Base-by-base conservation (phyloP, 2,113 vertebrate species). In the Hepsetus odoe region DNA sequence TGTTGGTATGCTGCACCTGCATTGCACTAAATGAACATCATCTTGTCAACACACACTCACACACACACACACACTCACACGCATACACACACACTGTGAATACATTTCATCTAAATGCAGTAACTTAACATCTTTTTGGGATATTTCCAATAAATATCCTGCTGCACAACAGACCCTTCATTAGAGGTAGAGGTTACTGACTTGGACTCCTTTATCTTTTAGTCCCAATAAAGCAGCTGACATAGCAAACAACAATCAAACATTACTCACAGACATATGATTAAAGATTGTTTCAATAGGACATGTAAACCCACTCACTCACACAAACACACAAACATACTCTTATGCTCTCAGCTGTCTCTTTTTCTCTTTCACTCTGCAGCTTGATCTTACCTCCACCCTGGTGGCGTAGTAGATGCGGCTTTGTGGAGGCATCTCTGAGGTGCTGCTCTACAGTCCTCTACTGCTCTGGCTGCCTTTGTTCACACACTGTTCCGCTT, bases 21-120 rank as follows among this genome's bases (percentile, higher is more conserved):
- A 62, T 62, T 62, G 59, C 59, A 62, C 59, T 62, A 62, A 32
- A 62, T 16, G 59, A 62, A 10, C 59, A 33, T 33, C 30, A 62
- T 18, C 59, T 33, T 62, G 30, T 59, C 56, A 5, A 14, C n/a
- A 9, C 14, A 35, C 30, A 35, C 59, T 9, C 30, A 35, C 16
- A 18, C 26, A 62, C 30, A 62, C 59, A 62, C 16, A 35, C 18
- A 1, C 12, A n/a, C n/a, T n/a, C n/a, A n/a, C 59, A 20, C 30
- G n/a, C 16, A 18, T 22, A 62, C 30, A 62, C 59, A 62, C 16
- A 35, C 18, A 1, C 12, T 51, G 49, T 51, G 20, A n/a, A n/a
- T n/a, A n/a, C n/a, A n/a, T n/a, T n/a, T n/a, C 30, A 62, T 18
- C 14, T 12, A 62, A 16, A 3, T 30, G 14, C 28, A 32, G 12